Evolutionary conservation across 2,113 vertebrate genomes (phyloP), one percentile per base, ranked within the genome.

Genomic region (Sorex fumeus): DNA sequence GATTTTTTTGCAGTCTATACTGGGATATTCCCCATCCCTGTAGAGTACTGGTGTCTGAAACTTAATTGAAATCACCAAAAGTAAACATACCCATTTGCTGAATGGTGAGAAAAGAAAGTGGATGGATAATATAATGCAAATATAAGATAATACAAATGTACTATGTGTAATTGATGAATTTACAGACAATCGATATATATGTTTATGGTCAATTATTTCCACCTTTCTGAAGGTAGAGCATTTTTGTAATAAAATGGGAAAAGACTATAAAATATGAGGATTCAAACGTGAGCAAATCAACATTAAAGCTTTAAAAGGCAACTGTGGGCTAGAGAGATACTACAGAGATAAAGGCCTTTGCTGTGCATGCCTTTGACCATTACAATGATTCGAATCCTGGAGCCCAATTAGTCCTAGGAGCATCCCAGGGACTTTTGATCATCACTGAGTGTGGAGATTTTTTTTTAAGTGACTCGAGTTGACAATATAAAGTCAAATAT

Each of bases 111-210:
- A 93, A 88, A 1, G 15, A 36, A 71, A 19, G 19, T 36, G 43
- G 62, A 60, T 70, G 19, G 23, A 34, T 34, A 27, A 30, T 13
- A n/a, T 62, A 40, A 40, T 40, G 7, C 40, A 40, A 40, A 7
- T 40, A 72, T 4, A 23, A 75, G 64, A 71, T 40, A 77, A 53
- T 62, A 62, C 27, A 93, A 87, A 80, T 18, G 34, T 79, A 86
- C 86, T 28, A 95, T 84, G 75, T 18, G 36, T 83, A 83, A 87
- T 28, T 19, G 0, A 25, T 74, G 4, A 70, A 83, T 57, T 91
- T 75, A 69, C 13, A 67, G 11, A 87, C 4, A 2, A 3, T 19
- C 3, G 43, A 4, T 78, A 40, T 47, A 0, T 2, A 2, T 75
- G 4, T 77, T 69, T 5, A 18, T 74, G 76, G 13, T 64, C 30